Percentiles rank a stretch among this genome's conserved stretches.
These are phyloP conservation scores for Trissolcus basalis DNA, from an alignment of 1,140 invertebrate genomes.

Conservation along the genomic window DNA sequence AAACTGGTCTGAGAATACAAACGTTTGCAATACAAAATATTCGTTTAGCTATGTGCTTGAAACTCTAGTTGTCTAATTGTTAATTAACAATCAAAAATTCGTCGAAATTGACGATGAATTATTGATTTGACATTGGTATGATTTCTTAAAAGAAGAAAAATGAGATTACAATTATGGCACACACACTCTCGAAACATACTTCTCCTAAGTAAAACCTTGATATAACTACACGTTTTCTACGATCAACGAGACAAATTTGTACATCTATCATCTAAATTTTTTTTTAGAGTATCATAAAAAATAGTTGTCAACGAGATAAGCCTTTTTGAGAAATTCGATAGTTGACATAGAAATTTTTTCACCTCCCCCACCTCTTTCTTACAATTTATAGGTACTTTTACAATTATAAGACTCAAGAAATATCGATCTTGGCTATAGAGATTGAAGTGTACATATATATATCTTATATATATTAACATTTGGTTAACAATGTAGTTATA, in stretches of 20 bases:
- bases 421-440: constrained; percentile 13
- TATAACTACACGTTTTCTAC: constrained; percentile 34
- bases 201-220: constrained; percentile 24
- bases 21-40: too few species aligned
- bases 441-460: constrained; percentile 15
- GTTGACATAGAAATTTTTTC: not conserved
- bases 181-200: not conserved
- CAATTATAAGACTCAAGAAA: constrained; percentile 2
- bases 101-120: too few species aligned
- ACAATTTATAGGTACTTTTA: too few species aligned
- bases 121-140: too few species aligned
- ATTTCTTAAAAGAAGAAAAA: too few species aligned
- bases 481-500: constrained; percentile 43
- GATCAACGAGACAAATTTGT: constrained; percentile 34
- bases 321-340: not conserved
- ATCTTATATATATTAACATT: constrained; percentile 35
- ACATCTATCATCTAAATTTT: constrained; percentile 6
- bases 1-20: too few species aligned
- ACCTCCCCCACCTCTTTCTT: too few species aligned
- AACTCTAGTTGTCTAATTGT: too few species aligned
- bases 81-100: too few species aligned
- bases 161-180: not conserved
- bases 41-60: too few species aligned
- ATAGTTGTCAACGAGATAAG: not conserved
- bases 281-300: not conserved